Evolutionary conservation across 2,113 vertebrate genomes (phyloP).

Genomic region (Colinus virginianus): DNA sequence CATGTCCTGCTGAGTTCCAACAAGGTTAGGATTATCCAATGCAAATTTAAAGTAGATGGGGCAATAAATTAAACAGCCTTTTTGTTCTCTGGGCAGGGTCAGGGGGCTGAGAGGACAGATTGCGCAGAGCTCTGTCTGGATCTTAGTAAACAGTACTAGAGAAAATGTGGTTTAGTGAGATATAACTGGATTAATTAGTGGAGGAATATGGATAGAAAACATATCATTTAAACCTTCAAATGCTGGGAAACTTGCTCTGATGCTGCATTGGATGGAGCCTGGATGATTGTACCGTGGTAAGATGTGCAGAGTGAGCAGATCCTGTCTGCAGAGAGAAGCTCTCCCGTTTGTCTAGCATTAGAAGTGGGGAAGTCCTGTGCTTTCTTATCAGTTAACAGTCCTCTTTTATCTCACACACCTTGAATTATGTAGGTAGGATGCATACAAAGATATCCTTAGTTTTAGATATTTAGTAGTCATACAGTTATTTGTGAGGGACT

Average conservation of each 20-base stretch:
- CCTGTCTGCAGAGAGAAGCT: background rate
- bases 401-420: background rate
- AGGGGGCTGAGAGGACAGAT: fast-evolving
- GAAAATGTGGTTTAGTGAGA: background rate
- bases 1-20: background rate
- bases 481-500: background rate
- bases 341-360: background rate
- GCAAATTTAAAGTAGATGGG: background rate
- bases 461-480: background rate
- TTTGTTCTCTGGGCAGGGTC: background rate
- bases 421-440: background rate
- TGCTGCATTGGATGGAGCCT: background rate
- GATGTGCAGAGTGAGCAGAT: background rate
- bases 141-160: background rate
- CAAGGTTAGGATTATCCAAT: background rate
- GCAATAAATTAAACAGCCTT: background rate
- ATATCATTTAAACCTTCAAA: background rate
- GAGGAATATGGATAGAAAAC: fast-evolving
- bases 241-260: background rate
- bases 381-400: background rate
- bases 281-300: background rate
- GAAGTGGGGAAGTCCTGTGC: background rate
- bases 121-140: background rate
- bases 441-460: background rate
- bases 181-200: background rate